Evolutionary conservation across 2,888 invertebrate species (phyloP), one percentile per base, ranked within the genome.

Genomic region (Baccha elongata): DNA sequence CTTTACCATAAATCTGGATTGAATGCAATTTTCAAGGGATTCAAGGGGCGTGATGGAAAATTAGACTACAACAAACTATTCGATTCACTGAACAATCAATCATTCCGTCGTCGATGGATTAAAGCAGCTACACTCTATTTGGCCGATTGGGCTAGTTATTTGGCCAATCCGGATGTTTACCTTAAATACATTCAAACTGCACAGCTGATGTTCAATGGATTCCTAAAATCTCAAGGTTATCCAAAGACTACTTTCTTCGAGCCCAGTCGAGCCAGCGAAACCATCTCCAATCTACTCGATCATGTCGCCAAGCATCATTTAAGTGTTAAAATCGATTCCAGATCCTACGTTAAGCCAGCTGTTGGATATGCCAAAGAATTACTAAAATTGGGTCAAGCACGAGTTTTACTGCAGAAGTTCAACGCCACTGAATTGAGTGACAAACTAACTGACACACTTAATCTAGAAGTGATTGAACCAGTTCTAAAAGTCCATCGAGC

Each of bases 401-500:
- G 93, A 60, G 94, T 95, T 8, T 91, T 94, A 55, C 91, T 95
- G 87, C 92, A 93, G 15, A 92, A 92, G 60, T 92, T 94, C 40
- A 94, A 95, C 88, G 93, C 95, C 86, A 93, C 93, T 86, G 94
- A 95, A 71, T 91, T 96, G 7, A 95, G 95, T 10, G 94, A 95
- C 88, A 93, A 94, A 86, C 89, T 97, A 78, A 95, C 96, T 0
- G 95, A 96, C 88, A 94, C 95, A 1, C 92, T 97, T 58, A 96
- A 96, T 90, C 91, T 96, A 87, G 96, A 96, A 90, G 91, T 90
- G 86, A 78, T 96, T 62, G 95, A 96, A 88, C 96, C 96, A 0
- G 93, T 96, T 23, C 92, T 96, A n/a, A 93, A 96, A 89, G 95
- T 96, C 11, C 95, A 96, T 91, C 91, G 96, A 58, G 96, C 96